A percentile compares a stretch with the other conserved stretches of the same genome.
Evolutionary conservation across 2,113 vertebrate genomes (phyloP).

Genomic region (Eolophus roseicapilla): DNA sequence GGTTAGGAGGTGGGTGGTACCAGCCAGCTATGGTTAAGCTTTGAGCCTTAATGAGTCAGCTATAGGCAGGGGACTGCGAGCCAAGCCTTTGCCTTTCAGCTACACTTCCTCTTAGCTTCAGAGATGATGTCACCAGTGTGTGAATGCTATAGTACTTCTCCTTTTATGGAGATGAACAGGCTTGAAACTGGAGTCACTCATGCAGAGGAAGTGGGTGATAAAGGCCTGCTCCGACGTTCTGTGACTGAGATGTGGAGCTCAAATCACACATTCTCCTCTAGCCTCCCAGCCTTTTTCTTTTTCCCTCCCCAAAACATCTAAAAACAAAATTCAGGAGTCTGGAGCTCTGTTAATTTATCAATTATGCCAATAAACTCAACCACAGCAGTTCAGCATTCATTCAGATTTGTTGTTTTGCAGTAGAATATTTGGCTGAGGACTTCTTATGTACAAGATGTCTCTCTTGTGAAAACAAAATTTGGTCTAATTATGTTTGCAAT

Average conservation of each 20-base stretch:
- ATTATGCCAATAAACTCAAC: neutral
- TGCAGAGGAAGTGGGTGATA: slow-evolving; percentile 71
- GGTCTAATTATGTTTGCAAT: neutral
- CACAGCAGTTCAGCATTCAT: neutral
- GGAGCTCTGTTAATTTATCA: neutral
- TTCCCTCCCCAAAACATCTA: neutral
- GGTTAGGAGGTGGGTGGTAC: slow-evolving; percentile 37
- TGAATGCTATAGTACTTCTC: slow-evolving; percentile 63
- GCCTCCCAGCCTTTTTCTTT: neutral
- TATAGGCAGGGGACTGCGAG: slow-evolving; percentile 35
- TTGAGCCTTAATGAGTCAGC: slow-evolving; percentile 65
- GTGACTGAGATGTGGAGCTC: neutral
- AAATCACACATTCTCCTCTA: neutral
- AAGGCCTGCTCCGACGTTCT: slow-evolving; percentile 30
- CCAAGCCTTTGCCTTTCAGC: slow-evolving; percentile 57
- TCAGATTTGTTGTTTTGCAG: neutral
- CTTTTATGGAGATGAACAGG: slow-evolving; percentile 79
- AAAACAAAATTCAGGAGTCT: neutral
- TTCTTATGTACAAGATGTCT: neutral
- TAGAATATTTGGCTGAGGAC: neutral
- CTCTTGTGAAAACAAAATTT: neutral
- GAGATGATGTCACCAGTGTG: slow-evolving; percentile 75
- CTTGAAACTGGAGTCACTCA: slow-evolving; percentile 48
- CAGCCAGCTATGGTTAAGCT: neutral
- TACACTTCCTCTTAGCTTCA: slow-evolving; percentile 69